Base-by-base conservation (phyloP, 2,888 invertebrate genomes). In the Muschampia plurimacula region DNA sequence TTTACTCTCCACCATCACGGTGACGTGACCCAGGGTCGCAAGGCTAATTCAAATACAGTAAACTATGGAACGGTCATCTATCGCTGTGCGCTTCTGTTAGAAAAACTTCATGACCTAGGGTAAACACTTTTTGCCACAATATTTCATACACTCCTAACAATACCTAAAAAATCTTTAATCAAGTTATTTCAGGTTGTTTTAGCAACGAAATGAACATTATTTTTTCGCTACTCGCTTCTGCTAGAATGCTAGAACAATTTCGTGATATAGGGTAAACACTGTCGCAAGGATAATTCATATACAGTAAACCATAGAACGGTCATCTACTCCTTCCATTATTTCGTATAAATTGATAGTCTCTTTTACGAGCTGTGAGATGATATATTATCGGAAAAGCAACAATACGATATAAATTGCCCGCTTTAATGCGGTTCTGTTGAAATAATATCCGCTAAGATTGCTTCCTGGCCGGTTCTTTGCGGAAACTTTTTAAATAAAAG, bases 321-420 rank as follows among this genome's bases (percentile, higher is more conserved):
- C 76, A 72, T 77, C 73, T 69, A 73, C 78, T 75, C 77, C 77
- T 80, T 78, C 81, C 80, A 86, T 85, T 84, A 84, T 84, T 83
- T 82, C 80, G 77, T 81, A 84, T 84, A 80, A 82, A 82, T 83
- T 83, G 82, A 83, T 85, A 79, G 84, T 79, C 71, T 65, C 74
- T 78, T 76, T 77, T 72, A 72, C 67, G 72, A 72, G 67, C 72
- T 52, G 7, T 1, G 32, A n/a, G 60, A 72, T 72, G 72, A 72
- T 72, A 67, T 72, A 72, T n/a, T 67, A 67, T 63, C 72, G 57
- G 67, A 55, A 67, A 41, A 57, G 67, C 72, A 80, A 77, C 80
- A 80, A 80, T 76, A 79, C 77, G 72, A 76, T 76, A 84, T 83
- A 83, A 82, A 85, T 78, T 77, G 75, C 76, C 65, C 67, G 69